Conservation (phyloP, 2,888 invertebrate genomes). For the Caenorhabditis sinica region DNA sequence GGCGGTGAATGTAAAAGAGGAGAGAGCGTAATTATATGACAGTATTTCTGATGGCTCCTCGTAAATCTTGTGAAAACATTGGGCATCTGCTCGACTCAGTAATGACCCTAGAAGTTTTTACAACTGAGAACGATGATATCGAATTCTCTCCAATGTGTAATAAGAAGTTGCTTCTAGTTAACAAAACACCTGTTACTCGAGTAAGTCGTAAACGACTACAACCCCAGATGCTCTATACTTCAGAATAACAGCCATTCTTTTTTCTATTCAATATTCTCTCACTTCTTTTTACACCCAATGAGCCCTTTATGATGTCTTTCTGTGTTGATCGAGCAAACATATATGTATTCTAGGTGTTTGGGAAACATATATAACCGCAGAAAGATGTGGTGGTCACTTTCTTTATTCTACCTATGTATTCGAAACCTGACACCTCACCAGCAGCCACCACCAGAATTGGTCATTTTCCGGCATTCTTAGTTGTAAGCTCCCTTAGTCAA, state of each 20-base stretch:
- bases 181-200: slow-evolving; percentile 10
- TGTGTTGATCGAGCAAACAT: slow-evolving; percentile 63
- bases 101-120: background rate
- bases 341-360: slow-evolving; percentile 59
- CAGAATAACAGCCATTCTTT: background rate
- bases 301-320: slow-evolving; percentile 49
- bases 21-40: slow-evolving; percentile 29
- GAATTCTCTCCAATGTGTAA: slow-evolving; percentile 8
- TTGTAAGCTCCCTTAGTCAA: background rate
- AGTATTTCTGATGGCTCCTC: slow-evolving; percentile 28
- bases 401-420: slow-evolving; percentile 23
- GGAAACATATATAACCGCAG: slow-evolving; percentile 60
- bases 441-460: slow-evolving; percentile 39
- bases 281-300: slow-evolving; percentile 38
- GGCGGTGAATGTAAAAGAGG: background rate
- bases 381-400: slow-evolving; percentile 50
- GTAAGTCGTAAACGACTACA: slow-evolving; percentile 4
- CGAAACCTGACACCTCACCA: slow-evolving; percentile 53
- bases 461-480: slow-evolving; percentile 40
- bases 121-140: slow-evolving; percentile 1
- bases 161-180: background rate
- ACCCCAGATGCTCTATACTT: background rate
- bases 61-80: slow-evolving; percentile 36
- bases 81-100: slow-evolving; percentile 16
- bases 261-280: background rate